Percentiles rank a stretch among this genome's conserved stretches.
Evolutionary conservation across 1,140 invertebrate species (phyloP).

Genomic region (Platyscapa corneri): DNA sequence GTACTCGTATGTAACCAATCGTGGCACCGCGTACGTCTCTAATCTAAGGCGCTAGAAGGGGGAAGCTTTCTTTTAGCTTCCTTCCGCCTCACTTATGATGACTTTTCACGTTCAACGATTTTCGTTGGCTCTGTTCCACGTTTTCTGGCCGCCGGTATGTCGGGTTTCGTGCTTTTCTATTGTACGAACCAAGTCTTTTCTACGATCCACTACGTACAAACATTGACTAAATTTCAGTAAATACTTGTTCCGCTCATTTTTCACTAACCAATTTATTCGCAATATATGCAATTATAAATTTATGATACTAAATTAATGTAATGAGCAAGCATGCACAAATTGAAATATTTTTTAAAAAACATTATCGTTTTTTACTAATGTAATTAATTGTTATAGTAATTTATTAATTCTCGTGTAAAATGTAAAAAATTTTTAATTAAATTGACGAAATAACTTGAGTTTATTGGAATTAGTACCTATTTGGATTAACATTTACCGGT

Average conservation of each 20-base stretch:
- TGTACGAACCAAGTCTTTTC: not conserved
- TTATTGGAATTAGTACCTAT: too few species aligned
- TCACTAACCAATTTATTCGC: not conserved
- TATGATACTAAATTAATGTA: too few species aligned
- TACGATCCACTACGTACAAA: not conserved
- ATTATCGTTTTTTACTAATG: too few species aligned
- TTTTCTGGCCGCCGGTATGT: not conserved
- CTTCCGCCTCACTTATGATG: not conserved
- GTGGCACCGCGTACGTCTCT: not conserved
- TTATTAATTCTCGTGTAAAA: too few species aligned
- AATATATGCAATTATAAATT: too few species aligned
- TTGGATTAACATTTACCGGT: too few species aligned
- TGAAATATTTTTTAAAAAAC: too few species aligned
- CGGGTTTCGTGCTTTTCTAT: not conserved
- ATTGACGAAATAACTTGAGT: too few species aligned
- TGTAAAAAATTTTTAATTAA: too few species aligned
- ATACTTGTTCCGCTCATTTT: not conserved
- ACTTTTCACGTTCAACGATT: not conserved
- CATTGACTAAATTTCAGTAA: not conserved
- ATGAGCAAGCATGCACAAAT: too few species aligned
- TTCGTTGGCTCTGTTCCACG: not conserved
- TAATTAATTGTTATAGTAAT: too few species aligned
- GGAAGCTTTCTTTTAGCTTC: not conserved
- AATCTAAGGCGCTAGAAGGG: not conserved
- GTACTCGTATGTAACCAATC: not conserved